A percentile compares a stretch with the other conserved stretches of the same genome.
phyloP scores from a whole-genome alignment of 2,888 invertebrate genomes.

The Diachrysia chrysitis region DNA sequence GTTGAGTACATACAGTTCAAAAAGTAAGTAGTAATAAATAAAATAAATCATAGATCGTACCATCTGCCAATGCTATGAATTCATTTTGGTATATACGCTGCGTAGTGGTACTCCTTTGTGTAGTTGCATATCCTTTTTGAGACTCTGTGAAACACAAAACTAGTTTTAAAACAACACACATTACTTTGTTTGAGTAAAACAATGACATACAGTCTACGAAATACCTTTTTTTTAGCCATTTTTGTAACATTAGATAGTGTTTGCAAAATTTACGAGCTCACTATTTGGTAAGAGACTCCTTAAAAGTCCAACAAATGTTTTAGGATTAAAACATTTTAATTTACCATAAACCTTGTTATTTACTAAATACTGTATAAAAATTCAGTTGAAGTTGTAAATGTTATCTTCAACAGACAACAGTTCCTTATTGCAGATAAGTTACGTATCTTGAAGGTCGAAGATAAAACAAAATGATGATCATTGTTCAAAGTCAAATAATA shows the following conservation, averaged over 20 bases:
- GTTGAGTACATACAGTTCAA: no score
- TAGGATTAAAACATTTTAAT: neutral
- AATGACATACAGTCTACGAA: neutral
- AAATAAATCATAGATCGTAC: constrained; percentile 50
- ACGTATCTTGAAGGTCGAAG: neutral
- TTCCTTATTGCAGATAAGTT: no score
- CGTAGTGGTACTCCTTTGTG: constrained; percentile 54
- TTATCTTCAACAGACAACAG: neutral
- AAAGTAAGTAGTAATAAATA: neutral
- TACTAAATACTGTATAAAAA: neutral
- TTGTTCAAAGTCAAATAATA: no score
- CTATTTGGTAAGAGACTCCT: neutral
- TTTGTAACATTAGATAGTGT: neutral
- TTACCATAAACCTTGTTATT: neutral
- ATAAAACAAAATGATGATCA: neutral
- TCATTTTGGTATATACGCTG: constrained; percentile 49
- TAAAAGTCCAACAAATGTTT: neutral
- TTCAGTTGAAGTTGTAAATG: neutral
- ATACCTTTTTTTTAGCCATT: neutral
- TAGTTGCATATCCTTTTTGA: constrained; percentile 65
- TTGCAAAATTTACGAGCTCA: neutral
- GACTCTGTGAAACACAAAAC: constrained; percentile 69
- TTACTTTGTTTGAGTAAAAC: neutral
- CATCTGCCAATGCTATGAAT: constrained; percentile 62
- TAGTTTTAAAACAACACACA: neutral